These are phyloP conservation scores for Lepidonotus clava DNA, from an alignment of 2,888 invertebrate genomes.

Conservation along the genomic window DNA sequence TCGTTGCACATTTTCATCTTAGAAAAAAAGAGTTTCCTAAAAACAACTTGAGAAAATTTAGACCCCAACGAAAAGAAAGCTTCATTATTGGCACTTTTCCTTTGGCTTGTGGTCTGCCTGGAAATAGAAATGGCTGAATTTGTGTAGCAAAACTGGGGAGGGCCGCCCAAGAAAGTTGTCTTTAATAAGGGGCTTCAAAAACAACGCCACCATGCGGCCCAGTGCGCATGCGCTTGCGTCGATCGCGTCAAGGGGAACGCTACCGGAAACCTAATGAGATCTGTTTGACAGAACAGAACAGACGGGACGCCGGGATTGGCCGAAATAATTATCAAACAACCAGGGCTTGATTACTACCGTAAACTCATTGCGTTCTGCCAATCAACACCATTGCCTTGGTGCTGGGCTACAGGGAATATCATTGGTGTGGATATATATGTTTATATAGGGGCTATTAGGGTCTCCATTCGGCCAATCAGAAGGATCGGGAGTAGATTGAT, in stretches of 20 bases:
- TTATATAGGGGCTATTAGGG: too few relatives aligned
- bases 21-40: background rate
- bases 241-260: background rate
- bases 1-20: too few relatives aligned
- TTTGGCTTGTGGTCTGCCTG: background rate
- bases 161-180: background rate
- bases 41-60: background rate
- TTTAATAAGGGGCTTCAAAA: slow-evolving; percentile 24
- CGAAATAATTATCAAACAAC: slow-evolving; percentile 35
- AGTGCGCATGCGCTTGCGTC: background rate
- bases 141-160: background rate
- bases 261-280: background rate
- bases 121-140: background rate
- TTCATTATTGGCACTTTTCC: background rate
- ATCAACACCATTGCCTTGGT: too few relatives aligned
- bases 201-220: background rate
- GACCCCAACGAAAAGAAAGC: background rate
- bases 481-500: too few relatives aligned
- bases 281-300: slow-evolving; percentile 30
- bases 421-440: too few relatives aligned
- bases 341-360: background rate
- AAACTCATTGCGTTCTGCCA: background rate
- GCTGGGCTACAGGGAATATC: too few relatives aligned
- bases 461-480: too few relatives aligned
- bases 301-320: background rate